Conservation (phyloP, 2,888 invertebrate species). For the Reticulitermes lucifugus region DNA sequence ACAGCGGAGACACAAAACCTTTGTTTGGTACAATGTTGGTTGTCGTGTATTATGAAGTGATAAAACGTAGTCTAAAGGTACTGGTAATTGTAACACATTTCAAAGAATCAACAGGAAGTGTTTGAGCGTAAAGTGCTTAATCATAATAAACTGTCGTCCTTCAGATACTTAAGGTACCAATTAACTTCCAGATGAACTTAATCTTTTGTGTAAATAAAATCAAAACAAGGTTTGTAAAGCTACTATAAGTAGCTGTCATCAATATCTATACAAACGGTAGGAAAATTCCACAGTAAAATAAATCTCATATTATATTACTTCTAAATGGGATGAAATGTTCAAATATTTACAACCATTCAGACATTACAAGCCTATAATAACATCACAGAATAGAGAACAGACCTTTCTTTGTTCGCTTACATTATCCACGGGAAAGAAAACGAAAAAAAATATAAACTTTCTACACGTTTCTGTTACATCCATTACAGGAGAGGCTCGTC, state of each 20-base stretch:
- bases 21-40: too few relatives aligned
- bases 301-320: slow-evolving; percentile 25
- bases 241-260: background rate
- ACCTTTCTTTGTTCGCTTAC: background rate
- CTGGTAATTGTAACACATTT: too few relatives aligned
- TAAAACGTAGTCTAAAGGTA: too few relatives aligned
- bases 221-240: background rate
- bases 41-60: too few relatives aligned
- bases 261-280: background rate
- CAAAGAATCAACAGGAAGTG: too few relatives aligned
- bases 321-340: slow-evolving; percentile 36
- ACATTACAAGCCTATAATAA: slow-evolving; percentile 44
- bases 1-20: too few relatives aligned
- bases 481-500: slow-evolving; percentile 19
- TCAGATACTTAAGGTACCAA: background rate
- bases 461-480: background rate
- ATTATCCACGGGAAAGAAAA: background rate
- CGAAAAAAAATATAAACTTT: background rate
- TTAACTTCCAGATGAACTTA: background rate
- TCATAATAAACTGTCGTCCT: background rate
- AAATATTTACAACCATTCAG: slow-evolving; percentile 46
- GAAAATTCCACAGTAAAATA: background rate
- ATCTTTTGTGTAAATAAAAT: background rate
- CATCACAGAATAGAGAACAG: slow-evolving; percentile 16
- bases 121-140: background rate